These are phyloP conservation scores for Progne subis DNA, from an alignment of 2,113 vertebrate genomes.

Conservation along the genomic window DNA sequence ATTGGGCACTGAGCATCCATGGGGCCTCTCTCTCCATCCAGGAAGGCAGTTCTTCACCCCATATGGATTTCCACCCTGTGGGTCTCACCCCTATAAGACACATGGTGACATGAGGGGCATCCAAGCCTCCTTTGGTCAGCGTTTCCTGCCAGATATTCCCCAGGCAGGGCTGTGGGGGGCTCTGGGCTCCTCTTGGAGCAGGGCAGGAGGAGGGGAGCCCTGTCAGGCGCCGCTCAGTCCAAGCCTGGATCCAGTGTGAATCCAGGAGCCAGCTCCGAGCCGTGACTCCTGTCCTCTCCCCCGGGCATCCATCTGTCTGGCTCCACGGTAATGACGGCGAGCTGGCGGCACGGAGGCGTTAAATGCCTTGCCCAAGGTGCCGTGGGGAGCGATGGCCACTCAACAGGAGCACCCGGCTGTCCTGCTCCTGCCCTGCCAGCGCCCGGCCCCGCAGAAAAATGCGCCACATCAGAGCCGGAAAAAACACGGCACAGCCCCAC, in stretches of 20 bases:
- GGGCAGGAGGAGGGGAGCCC: not conserved
- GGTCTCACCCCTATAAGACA: accelerated
- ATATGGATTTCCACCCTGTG: not conserved
- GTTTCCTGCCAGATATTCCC: not conserved
- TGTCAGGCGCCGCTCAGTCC: accelerated
- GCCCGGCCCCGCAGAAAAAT: accelerated
- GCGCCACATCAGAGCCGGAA: not conserved
- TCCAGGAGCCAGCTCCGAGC: not conserved
- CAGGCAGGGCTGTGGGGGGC: not conserved
- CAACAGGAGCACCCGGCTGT: accelerated
- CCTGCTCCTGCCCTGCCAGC: not conserved
- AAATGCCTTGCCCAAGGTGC: not conserved
- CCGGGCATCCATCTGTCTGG: conserved; percentile 26
- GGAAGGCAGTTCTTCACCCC: not conserved
- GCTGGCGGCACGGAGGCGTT: not conserved
- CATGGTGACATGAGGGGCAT: accelerated
- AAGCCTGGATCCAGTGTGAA: not conserved
- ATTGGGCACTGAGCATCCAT: not conserved
- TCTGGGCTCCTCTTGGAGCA: accelerated
- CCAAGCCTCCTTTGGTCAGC: not conserved
- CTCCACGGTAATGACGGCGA: not conserved
- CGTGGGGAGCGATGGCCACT: not conserved
- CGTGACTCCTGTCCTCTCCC: not conserved
- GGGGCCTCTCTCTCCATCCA: not conserved
- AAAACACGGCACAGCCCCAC: accelerated